Conservation (phyloP, 1,140 invertebrate species). For the Akabosia matsudoensis region DNA sequence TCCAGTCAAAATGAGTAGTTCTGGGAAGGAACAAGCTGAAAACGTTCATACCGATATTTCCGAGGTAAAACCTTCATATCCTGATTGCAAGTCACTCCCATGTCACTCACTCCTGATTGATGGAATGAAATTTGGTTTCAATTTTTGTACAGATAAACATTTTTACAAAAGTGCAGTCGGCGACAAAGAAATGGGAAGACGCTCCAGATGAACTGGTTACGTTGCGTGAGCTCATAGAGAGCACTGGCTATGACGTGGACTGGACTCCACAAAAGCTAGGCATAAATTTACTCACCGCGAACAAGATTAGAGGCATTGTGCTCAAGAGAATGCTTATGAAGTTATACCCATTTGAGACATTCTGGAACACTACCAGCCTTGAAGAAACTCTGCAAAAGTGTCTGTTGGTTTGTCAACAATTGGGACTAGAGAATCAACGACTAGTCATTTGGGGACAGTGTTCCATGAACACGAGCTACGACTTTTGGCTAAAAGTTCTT, state of each 20-base stretch:
- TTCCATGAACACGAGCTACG: background rate
- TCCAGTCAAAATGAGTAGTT: no score
- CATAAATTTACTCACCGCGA: background rate
- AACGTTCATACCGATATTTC: no score
- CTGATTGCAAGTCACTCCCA: no score
- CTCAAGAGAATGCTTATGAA: conserved; percentile 3
- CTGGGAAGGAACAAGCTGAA: no score
- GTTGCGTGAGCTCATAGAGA: background rate
- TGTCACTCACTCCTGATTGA: no score
- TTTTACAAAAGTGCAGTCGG: background rate
- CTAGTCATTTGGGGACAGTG: conserved; percentile 9
- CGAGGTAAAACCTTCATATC: no score
- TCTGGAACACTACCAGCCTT: background rate
- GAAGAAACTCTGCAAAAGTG: conserved; percentile 10
- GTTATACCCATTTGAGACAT: background rate
- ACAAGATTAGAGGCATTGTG: conserved; percentile 3
- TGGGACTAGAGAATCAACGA: background rate
- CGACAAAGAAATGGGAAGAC: background rate
- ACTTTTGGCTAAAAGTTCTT: background rate
- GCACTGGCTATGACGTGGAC: background rate
- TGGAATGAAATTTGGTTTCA: no score
- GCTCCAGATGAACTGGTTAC: background rate
- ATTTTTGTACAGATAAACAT: background rate
- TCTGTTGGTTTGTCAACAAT: conserved; percentile 6
- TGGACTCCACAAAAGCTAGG: background rate